Evolutionary conservation across 2,113 vertebrate species (phyloP).

Genomic region (Elgaria multicarinata): DNA sequence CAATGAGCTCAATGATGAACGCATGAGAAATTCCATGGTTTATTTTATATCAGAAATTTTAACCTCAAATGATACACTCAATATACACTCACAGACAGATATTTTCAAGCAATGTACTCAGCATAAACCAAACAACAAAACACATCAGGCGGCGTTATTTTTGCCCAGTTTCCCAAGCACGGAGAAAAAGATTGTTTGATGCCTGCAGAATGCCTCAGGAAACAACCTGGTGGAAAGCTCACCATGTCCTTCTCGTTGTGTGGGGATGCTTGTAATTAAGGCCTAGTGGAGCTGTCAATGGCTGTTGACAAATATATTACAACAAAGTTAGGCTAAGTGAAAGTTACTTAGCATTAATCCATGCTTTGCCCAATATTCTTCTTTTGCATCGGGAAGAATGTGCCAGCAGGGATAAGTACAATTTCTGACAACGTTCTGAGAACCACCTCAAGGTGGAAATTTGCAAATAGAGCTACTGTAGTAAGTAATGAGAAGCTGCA

Average conservation of each 20-base stretch:
- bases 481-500: slow-evolving; percentile 80
- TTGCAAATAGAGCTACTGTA: slow-evolving; percentile 70
- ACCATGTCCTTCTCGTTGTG: slow-evolving; percentile 32
- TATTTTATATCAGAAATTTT: neutral
- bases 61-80: neutral
- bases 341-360: slow-evolving; percentile 61
- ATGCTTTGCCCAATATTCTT: slow-evolving; percentile 11
- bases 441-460: slow-evolving; percentile 70
- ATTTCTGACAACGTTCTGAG: slow-evolving; percentile 46
- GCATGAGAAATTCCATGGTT: neutral
- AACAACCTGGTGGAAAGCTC: neutral
- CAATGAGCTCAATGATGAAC: neutral
- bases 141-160: neutral
- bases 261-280: slow-evolving; percentile 53
- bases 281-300: slow-evolving; percentile 56
- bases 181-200: slow-evolving; percentile 25
- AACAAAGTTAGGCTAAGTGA: slow-evolving; percentile 45
- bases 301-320: slow-evolving; percentile 63
- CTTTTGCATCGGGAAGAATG: slow-evolving; percentile 52
- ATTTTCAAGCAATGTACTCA: neutral
- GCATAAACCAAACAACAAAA: neutral
- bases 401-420: slow-evolving; percentile 35
- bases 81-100: too few relatives aligned
- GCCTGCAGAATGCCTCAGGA: slow-evolving; percentile 26
- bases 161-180: neutral